phyloP scores from a whole-genome alignment of 2,888 invertebrate genomes.

The Spodoptera littoralis region DNA sequence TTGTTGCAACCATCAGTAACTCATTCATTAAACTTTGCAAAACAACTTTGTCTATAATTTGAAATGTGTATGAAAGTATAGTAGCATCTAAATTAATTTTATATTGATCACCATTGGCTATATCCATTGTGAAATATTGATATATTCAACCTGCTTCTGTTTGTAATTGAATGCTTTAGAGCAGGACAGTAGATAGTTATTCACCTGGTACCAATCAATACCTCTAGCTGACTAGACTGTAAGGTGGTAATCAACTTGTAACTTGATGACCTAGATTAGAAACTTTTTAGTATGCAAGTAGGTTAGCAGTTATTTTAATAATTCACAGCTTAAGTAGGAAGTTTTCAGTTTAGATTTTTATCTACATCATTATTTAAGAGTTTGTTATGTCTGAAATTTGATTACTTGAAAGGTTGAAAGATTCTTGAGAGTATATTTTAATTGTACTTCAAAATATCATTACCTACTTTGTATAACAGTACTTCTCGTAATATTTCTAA shows the following conservation, averaged over 20 bases:
- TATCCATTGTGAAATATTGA: slow-evolving; percentile 26
- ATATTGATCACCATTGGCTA: slow-evolving; percentile 9
- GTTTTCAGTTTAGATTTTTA: slow-evolving; percentile 9
- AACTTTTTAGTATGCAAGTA: slow-evolving; percentile 32
- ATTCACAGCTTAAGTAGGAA: slow-evolving; percentile 4
- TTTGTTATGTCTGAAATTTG: slow-evolving; percentile 8
- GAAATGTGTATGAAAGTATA: slow-evolving; percentile 15
- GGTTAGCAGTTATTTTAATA: slow-evolving; percentile 27
- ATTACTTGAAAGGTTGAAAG: not conserved
- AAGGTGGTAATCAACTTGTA: slow-evolving; percentile 40
- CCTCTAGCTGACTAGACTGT: slow-evolving; percentile 13
- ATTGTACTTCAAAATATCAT: not conserved
- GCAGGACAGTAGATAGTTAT: slow-evolving; percentile 13
- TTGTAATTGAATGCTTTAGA: slow-evolving; percentile 19
- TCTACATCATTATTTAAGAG: slow-evolving; percentile 21
- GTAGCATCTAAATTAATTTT: slow-evolving; percentile 10
- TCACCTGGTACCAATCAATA: slow-evolving; percentile 26
- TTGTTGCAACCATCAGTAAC: slow-evolving; percentile 25
- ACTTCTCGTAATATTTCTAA: slow-evolving; percentile 32
- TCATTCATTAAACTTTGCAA: slow-evolving; percentile 45
- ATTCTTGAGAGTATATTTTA: not conserved
- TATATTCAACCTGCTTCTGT: slow-evolving; percentile 14
- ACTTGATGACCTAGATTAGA: slow-evolving; percentile 50
- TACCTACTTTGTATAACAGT: slow-evolving; percentile 19
- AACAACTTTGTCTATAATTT: slow-evolving; percentile 32